Evolutionary conservation across 1,140 invertebrate species (phyloP).

Genomic region (Cherax quadricarinatus): DNA sequence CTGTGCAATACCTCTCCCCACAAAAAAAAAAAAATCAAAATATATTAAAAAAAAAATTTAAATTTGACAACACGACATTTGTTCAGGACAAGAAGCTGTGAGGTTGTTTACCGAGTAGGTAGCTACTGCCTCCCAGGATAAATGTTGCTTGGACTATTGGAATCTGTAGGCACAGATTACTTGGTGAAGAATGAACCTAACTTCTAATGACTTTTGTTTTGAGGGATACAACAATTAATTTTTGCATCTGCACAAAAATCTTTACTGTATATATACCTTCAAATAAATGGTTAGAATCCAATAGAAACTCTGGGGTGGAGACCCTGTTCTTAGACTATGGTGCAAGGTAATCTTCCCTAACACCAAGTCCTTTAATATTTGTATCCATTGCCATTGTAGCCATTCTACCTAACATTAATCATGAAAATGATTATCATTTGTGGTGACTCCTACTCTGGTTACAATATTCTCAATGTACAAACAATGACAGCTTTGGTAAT

Average conservation of each 20-base stretch:
- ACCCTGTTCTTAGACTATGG: neutral
- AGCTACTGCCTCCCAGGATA: slow-evolving; percentile 27
- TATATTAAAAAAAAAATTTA: neutral
- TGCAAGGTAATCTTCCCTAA: slow-evolving; percentile 5
- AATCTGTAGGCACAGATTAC: slow-evolving; percentile 22
- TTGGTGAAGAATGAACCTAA: slow-evolving; percentile 29
- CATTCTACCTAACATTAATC: slow-evolving; percentile 28
- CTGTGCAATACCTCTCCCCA: neutral
- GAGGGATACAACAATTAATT: slow-evolving; percentile 19
- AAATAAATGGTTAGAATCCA: slow-evolving; percentile 28
- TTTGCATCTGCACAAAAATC: slow-evolving; percentile 9
- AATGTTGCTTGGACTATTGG: slow-evolving; percentile 36
- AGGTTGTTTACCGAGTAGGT: neutral
- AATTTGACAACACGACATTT: neutral
- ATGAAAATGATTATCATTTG: slow-evolving; percentile 50
- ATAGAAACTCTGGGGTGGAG: slow-evolving; percentile 7
- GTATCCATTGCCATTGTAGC: slow-evolving; percentile 31
- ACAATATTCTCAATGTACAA: slow-evolving; percentile 54
- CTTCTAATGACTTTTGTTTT: slow-evolving; percentile 23
- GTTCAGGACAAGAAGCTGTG: slow-evolving; percentile 12
- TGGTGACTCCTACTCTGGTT: slow-evolving; percentile 45
- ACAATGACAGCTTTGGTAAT: slow-evolving; percentile 53
- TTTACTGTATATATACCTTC: slow-evolving; percentile 40
- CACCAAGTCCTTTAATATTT: slow-evolving; percentile 32
- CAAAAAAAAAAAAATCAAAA: neutral